Evolutionary conservation across 2,797 vertebrate species (phyloP).

Genomic region (Cynopterus sphinx): DNA sequence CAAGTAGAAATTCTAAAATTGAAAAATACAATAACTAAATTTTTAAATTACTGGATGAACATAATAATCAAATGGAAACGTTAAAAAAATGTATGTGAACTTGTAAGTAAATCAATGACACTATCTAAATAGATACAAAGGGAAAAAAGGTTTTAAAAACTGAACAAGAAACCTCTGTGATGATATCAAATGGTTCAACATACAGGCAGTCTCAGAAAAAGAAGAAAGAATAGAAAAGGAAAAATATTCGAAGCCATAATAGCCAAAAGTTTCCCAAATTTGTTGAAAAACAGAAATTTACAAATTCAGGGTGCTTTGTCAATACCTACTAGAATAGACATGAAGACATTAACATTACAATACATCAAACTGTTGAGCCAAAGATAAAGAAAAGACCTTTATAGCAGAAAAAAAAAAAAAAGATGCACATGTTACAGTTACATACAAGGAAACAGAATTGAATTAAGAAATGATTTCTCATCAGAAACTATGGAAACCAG

Average conservation of each 20-base stretch:
- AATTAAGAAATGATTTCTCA: constrained; percentile 13
- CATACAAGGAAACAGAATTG: not conserved
- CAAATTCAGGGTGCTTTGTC: constrained; percentile 14
- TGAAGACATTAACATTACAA: not conserved
- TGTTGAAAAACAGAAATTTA: constrained; percentile 50
- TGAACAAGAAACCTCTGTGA: not conserved
- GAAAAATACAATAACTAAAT: not conserved
- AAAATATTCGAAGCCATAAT: not conserved
- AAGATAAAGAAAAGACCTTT: constrained; percentile 27
- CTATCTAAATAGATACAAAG: not conserved
- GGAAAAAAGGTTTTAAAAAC: not conserved
- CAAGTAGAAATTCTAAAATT: constrained; percentile 9
- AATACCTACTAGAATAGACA: constrained; percentile 6
- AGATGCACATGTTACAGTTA: not conserved
- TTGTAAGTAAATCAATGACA: constrained; percentile 33
- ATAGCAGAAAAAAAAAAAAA: not conserved
- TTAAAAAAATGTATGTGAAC: not conserved
- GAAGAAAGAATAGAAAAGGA: not conserved
- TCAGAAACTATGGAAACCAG: not conserved
- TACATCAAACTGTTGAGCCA: not conserved
- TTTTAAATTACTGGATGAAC: not conserved
- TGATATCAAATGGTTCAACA: not conserved
- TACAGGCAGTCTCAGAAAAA: not conserved
- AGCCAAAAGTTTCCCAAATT: not conserved
- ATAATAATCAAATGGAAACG: not conserved